Conservation (phyloP, 1,140 invertebrate genomes). For the Bicyclus anynana region DNA sequence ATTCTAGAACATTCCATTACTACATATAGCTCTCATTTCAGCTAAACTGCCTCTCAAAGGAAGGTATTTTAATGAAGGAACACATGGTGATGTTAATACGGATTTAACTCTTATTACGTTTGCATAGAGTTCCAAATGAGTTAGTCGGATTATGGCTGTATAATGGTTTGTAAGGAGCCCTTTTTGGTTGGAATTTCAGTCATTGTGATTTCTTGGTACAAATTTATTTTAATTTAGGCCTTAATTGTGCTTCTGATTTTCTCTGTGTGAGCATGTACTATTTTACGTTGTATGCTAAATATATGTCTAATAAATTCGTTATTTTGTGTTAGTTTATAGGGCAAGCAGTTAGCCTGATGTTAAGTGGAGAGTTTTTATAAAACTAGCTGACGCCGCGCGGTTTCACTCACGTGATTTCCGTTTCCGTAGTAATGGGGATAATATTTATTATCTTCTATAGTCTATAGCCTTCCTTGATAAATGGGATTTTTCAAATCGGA, state of each 20-base stretch:
- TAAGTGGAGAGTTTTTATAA: no score
- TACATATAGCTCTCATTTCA: slow-evolving; percentile 12
- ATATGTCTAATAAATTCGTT: no score
- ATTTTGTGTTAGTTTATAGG: no score
- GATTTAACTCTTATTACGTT: background rate
- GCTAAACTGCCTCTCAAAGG: slow-evolving; percentile 13
- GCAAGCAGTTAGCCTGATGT: no score
- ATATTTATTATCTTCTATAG: no score
- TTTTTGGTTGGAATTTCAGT: slow-evolving; percentile 10
- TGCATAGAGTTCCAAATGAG: background rate
- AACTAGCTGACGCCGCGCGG: no score
- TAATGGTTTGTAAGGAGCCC: background rate
- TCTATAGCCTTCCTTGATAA: no score
- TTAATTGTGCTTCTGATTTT: background rate
- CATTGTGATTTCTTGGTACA: slow-evolving; percentile 18
- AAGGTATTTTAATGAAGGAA: slow-evolving; percentile 22
- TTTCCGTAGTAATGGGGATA: no score
- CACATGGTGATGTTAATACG: background rate
- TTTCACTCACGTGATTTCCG: no score
- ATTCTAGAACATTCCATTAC: slow-evolving; percentile 6
- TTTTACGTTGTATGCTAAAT: no score
- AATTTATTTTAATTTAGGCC: background rate
- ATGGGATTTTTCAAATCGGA: no score
- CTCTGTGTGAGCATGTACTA: no score
- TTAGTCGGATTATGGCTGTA: background rate